Evolutionary conservation across 2,113 vertebrate genomes (phyloP), one percentile per base, ranked within the genome.

Genomic region (Chascanopsetta lugubris): DNA sequence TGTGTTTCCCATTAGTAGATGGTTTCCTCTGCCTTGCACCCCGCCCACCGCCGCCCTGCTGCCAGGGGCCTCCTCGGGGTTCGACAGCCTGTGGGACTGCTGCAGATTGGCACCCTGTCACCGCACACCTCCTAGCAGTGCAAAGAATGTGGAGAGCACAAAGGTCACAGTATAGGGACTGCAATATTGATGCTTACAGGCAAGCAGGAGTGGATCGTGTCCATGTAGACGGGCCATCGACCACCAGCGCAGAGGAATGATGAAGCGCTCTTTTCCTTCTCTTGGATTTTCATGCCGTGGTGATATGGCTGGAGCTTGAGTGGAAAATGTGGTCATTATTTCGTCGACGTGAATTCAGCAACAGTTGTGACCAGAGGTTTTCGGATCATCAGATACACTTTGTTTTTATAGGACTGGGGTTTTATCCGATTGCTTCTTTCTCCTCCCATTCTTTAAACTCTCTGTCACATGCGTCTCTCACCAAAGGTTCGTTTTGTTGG

Each of bases 1-100:
- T 91, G 85, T 90, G 90, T 89, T 92, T 91, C 84, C 67, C 85
- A 91, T 91, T 92, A 92, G 85, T 50, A 40, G 69, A 68, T 61
- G 73, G 79, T 89, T 88, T 91, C 72, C 84, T 82, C 32, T 78
- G 61, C 78, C 77, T 74, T 56, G 29, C 69, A 65, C 68, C 72
- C 82, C 69, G 38, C 72, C 77, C 59, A 49, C 69, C 18, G n/a
- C 61, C 67, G 46, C 78, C 72, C 78, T 82, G 55, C 74, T 67
- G 57, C 45, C 72, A 62, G 79, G 80, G 76, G 79, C 77, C 70
- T 20, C 8, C 29, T 18, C n/a, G n/a, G n/a, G n/a, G n/a, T n/a
- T n/a, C n/a, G n/a, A 40, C 61, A 67, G 73, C 75, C 70, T 78
- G 71, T 75, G 77, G 68, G 67, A 58, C 50, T 22, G 59, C 77